These are phyloP conservation scores for Scalopus aquaticus DNA, from an alignment of 2,113 vertebrate species.

Conservation along the genomic window DNA sequence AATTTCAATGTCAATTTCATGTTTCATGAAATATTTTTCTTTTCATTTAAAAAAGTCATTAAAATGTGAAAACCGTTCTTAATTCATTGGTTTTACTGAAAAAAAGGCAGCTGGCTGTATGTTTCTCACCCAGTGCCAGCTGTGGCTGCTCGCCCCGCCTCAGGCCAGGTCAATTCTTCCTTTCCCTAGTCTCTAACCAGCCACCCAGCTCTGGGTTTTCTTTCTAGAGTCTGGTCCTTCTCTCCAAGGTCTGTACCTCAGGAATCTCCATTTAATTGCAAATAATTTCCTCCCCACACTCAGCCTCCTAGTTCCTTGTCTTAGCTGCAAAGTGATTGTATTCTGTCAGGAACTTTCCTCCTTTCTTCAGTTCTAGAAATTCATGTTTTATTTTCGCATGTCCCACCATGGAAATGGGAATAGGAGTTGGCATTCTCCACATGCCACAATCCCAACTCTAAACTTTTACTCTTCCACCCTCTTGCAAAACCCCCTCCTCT, in stretches of 20 bases:
- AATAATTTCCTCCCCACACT: background rate
- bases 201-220: background rate
- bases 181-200: background rate
- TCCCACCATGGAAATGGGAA: background rate
- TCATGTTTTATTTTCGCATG: background rate
- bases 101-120: background rate
- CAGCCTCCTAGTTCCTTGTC: background rate
- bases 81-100: too few species aligned
- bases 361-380: conserved; percentile 22
- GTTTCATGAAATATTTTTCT: background rate
- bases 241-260: background rate
- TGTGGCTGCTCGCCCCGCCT: background rate
- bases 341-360: background rate
- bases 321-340: background rate
- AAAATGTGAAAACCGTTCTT: too few species aligned
- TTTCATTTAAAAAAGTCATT: background rate
- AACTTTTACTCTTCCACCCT: background rate
- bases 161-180: background rate
- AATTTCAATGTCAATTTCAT: conserved; percentile 6
- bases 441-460: background rate
- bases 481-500: background rate
- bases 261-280: background rate
- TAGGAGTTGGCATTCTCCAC: background rate
- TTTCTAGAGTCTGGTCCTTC: background rate
- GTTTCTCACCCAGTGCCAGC: background rate